Percentiles rank a stretch among this genome's conserved stretches.
These are phyloP conservation scores for Lycia hirtaria DNA, from an alignment of 2,888 invertebrate species.

Conservation along the genomic window DNA sequence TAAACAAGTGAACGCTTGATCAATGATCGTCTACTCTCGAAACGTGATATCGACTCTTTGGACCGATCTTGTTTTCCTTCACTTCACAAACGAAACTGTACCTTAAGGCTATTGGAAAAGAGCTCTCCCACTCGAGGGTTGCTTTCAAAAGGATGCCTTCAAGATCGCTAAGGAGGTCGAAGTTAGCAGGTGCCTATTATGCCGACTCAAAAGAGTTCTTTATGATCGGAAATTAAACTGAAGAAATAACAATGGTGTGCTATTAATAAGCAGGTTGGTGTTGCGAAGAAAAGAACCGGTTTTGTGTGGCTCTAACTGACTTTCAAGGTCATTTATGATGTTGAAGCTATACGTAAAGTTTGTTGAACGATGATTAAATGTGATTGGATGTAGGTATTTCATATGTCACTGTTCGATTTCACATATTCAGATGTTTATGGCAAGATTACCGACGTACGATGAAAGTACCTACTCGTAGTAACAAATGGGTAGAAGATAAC, in stretches of 20 bases:
- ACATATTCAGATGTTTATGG: no score
- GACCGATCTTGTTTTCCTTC: conserved; percentile 25
- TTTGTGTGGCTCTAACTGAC: not conserved
- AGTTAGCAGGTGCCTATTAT: conserved; percentile 35
- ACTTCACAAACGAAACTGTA: conserved; percentile 14
- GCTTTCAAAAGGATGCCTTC: conserved; percentile 21
- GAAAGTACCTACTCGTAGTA: no score
- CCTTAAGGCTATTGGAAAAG: conserved; percentile 19
- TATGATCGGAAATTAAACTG: conserved; percentile 26
- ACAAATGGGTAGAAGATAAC: no score
- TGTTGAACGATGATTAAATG: not conserved
- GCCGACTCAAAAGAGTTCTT: conserved; percentile 23
- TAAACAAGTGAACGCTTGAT: conserved; percentile 35
- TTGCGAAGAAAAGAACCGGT: conserved; percentile 24
- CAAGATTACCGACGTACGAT: no score
- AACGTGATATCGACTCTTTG: conserved; percentile 32
- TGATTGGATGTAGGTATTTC: not conserved
- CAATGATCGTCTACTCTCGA: conserved; percentile 30
- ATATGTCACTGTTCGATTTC: not conserved
- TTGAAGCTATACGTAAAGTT: not conserved
- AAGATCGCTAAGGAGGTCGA: conserved; percentile 40
- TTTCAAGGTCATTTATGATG: conserved; percentile 24
- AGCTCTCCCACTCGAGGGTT: not conserved
- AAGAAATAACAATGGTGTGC: conserved; percentile 17
- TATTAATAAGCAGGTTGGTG: conserved; percentile 22